These are phyloP conservation scores for Orchestes rusci DNA, from an alignment of 2,888 invertebrate genomes.

Conservation along the genomic window DNA sequence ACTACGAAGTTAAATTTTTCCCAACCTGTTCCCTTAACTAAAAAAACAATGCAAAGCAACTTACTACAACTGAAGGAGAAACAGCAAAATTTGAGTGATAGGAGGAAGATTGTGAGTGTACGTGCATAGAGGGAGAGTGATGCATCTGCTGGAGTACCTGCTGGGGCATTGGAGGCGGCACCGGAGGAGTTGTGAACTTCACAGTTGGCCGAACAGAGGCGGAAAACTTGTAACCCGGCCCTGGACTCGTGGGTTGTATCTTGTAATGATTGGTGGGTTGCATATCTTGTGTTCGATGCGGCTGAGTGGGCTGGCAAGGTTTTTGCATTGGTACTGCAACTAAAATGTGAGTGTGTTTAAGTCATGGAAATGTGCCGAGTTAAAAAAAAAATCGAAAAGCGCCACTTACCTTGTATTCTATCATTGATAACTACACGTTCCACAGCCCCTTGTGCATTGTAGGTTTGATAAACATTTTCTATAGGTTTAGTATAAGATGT, in stretches of 20 bases:
- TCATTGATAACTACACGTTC: conserved; percentile 23
- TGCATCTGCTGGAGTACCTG: conserved; percentile 24
- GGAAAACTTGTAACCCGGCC: conserved; percentile 37
- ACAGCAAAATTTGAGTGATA: conserved; percentile 32
- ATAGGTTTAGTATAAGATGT: conserved; percentile 7
- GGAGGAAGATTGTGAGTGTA: too few species aligned
- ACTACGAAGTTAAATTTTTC: background rate
- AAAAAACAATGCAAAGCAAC: conserved; percentile 20
- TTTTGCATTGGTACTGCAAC: conserved; percentile 22
- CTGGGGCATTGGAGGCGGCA: conserved; percentile 31
- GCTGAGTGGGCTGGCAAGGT: conserved; percentile 24
- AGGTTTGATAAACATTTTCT: conserved; percentile 8
- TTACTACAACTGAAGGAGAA: conserved; percentile 30
- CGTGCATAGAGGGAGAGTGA: conserved; percentile 26
- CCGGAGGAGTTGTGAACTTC: conserved; percentile 37
- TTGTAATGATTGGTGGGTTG: conserved; percentile 26
- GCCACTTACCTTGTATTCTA: too few species aligned
- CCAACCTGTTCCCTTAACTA: background rate
- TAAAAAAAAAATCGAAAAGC: too few species aligned
- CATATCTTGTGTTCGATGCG: conserved; percentile 26
- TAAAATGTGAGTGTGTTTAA: too few species aligned
- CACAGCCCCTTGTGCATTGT: background rate
- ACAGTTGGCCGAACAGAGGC: conserved; percentile 25
- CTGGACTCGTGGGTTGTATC: conserved; percentile 14
- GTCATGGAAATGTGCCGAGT: too few species aligned